Conservation (phyloP, 2,888 invertebrate genomes). For the Chromoteleia sp. region DNA sequence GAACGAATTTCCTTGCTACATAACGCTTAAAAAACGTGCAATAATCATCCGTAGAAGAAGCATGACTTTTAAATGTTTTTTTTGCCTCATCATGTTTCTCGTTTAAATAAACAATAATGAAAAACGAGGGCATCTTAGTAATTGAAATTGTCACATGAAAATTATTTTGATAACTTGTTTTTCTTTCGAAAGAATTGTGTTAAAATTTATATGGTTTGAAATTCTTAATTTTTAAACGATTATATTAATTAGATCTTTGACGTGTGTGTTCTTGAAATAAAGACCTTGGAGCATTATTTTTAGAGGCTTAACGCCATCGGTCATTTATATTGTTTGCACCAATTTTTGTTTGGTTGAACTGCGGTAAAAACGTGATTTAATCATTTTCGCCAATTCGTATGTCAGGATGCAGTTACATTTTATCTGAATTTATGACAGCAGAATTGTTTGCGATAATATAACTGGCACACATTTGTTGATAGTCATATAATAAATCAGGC, state of each 20-base stretch:
- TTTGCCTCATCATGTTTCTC: background rate
- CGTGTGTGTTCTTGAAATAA: slow-evolving; percentile 58
- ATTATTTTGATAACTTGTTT: too few species aligned
- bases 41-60: background rate
- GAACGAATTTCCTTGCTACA: background rate
- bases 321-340: slow-evolving; percentile 49
- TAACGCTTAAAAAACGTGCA: background rate
- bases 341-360: slow-evolving; percentile 20
- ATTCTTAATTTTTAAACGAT: slow-evolving; percentile 13
- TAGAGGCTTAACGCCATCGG: slow-evolving; percentile 41
- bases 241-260: slow-evolving; percentile 42
- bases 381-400: slow-evolving; percentile 7
- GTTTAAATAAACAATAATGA: too few species aligned
- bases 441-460: slow-evolving; percentile 25
- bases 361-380: slow-evolving; percentile 7
- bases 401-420: background rate
- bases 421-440: slow-evolving; percentile 5
- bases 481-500: background rate
- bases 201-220: too few species aligned
- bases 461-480: slow-evolving; percentile 1
- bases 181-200: background rate
- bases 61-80: background rate
- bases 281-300: slow-evolving; percentile 57
- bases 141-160: too few species aligned
- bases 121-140: too few species aligned